A percentile compares a stretch with the other conserved stretches of the same genome.
Evolutionary conservation across 2,113 vertebrate genomes (phyloP).

Genomic region (Oplegnathus fasciatus): DNA sequence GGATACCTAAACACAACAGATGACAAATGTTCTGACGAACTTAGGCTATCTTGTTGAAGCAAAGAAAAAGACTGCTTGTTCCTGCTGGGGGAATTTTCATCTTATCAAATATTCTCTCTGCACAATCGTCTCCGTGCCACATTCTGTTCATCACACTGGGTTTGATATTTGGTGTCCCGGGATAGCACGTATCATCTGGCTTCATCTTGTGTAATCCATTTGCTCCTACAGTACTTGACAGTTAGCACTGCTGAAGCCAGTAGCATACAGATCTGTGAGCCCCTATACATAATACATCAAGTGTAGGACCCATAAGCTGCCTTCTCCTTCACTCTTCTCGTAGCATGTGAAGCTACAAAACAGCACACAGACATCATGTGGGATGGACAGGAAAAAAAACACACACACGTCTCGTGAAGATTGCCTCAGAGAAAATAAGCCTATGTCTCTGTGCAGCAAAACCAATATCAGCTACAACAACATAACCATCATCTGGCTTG

Average conservation of each 20-base stretch:
- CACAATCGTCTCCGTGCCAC: constrained; percentile 27
- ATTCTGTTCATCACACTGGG: constrained; percentile 31
- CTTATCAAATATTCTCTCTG: constrained; percentile 51
- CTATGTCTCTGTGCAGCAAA: constrained; percentile 29
- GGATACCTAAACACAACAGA: neutral
- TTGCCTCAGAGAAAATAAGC: constrained; percentile 44
- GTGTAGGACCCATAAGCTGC: constrained; percentile 51
- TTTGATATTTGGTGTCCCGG: constrained; percentile 52
- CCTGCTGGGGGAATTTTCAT: constrained; percentile 32
- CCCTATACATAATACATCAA: constrained; percentile 71
- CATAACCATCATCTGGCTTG: constrained; percentile 4
- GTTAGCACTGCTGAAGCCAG: constrained; percentile 50
- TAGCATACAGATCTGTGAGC: constrained; percentile 48
- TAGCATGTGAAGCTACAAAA: constrained; percentile 7
- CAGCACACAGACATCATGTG: constrained; percentile 9
- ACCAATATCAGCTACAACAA: constrained; percentile 22
- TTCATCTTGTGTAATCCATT: constrained; percentile 58
- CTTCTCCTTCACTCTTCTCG: constrained; percentile 18
- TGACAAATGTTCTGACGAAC: constrained; percentile 19
- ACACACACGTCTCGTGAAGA: neutral
- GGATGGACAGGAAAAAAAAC: neutral
- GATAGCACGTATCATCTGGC: constrained; percentile 42
- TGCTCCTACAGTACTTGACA: constrained; percentile 54
- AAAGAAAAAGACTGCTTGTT: neutral
- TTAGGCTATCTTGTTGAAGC: neutral